These are phyloP conservation scores for Rotaria macrura DNA, from an alignment of 2,888 invertebrate genomes.

Conservation along the genomic window DNA sequence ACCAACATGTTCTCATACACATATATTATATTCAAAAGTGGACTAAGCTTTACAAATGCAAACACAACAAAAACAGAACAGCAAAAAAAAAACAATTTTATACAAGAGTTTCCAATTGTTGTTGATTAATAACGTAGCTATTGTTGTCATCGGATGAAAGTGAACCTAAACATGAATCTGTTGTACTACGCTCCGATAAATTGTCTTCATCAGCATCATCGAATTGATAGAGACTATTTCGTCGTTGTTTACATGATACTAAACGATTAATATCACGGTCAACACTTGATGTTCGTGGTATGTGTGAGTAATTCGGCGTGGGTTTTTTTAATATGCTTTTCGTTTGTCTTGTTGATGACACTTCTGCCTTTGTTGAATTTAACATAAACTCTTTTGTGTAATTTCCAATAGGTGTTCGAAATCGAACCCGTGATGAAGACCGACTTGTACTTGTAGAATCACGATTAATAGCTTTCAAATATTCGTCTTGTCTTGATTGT, in stretches of 20 bases:
- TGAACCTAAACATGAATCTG: neutral
- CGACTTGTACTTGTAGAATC: neutral
- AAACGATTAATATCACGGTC: neutral
- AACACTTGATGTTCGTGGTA: neutral
- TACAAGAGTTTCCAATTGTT: neutral
- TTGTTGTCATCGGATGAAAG: neutral
- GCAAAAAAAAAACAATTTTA: neutral
- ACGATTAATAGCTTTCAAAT: neutral
- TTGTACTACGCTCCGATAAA: neutral
- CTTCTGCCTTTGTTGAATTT: no score
- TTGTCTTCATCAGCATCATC: neutral
- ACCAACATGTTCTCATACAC: neutral
- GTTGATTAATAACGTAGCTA: neutral
- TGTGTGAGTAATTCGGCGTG: neutral
- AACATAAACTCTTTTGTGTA: neutral
- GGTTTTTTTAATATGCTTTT: neutral
- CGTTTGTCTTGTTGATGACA: neutral
- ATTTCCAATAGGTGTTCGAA: neutral
- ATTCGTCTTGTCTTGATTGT: neutral
- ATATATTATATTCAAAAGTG: neutral
- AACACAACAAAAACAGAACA: neutral
- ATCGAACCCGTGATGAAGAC: neutral
- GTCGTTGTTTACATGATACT: neutral
- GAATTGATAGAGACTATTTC: neutral
- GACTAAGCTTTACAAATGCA: neutral